Base-by-base conservation (phyloP, 2,888 invertebrate genomes). In the Corythucha ciliata region DNA sequence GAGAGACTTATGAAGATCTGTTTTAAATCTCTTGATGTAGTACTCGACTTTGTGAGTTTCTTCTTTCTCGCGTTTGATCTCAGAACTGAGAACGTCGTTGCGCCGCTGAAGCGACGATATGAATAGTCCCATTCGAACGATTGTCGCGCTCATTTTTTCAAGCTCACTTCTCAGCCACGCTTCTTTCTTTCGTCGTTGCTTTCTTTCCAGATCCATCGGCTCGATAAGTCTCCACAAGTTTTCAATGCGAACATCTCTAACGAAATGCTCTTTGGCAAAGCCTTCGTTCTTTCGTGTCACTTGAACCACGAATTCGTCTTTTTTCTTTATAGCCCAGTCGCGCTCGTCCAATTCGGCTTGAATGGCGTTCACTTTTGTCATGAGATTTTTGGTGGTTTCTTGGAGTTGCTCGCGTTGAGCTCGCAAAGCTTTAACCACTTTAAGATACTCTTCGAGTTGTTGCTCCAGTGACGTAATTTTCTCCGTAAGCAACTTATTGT, bases 331-430 rank as follows among this genome's bases (percentile, higher is more conserved):
- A 33, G 29, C 33, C 7, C 32, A 32, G n/a, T 49, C 49, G n/a
- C 40, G 41, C 6, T 40, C 49, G 10, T 49, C 49, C 2, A 49
- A 21, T 2, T 29, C 32, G 7, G 42, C n/a, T 25, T 41, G 49
- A 20, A 49, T 24, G 16, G 49, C 49, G 27, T 49, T 49, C 24
- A 24, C 34, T 41, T 49, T 49, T 16, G 49, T 49, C 34, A 41
- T 49, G 6, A 49, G 41, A 3, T 41, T 41, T 16, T 41, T 40
- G 20, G 41, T 49, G 27, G 40, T 41, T 6, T 33, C 29, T 32
- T 41, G 20, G 41, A 49, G 32, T 41, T 49, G 41, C 26, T 49
- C 49, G 12, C 40, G 32, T 18, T 49, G 16, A n/a, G n/a, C n/a
- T 41, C 26, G 24, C 40, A 49, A 16, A 41, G 32, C 25, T 32